Percentiles rank a stretch among this genome's conserved stretches.
Conservation (phyloP, 2,113 vertebrate species). For the Mustela nigripes region DNA sequence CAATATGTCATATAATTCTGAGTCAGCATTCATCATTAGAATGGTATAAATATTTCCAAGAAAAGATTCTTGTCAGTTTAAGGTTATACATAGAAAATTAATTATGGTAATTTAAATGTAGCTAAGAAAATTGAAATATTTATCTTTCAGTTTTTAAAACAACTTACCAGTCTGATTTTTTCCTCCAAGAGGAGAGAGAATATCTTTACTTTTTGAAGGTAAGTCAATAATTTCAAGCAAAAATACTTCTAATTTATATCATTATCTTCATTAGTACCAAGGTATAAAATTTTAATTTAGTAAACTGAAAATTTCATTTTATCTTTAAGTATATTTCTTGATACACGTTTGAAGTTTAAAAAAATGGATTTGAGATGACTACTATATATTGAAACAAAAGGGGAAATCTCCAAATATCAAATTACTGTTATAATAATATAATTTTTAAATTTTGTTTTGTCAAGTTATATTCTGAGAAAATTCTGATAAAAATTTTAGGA, state of each 20-base stretch:
- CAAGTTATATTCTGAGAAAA: neutral
- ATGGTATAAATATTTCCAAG: neutral
- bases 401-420: neutral
- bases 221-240: slow-evolving; percentile 58
- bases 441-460: neutral
- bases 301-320: slow-evolving; percentile 47
- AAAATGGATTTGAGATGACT: neutral
- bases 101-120: neutral
- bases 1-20: neutral
- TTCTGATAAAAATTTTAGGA: neutral
- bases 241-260: slow-evolving; percentile 49
- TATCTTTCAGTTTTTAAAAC: slow-evolving; percentile 13
- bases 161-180: slow-evolving; percentile 10
- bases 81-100: slow-evolving; percentile 14
- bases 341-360: slow-evolving; percentile 41
- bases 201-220: slow-evolving; percentile 38
- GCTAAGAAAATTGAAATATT: slow-evolving; percentile 21
- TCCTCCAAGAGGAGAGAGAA: neutral
- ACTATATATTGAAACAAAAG: neutral
- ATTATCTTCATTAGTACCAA: neutral
- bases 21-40: neutral
- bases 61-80: slow-evolving; percentile 41
- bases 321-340: slow-evolving; percentile 32
- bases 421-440: neutral
- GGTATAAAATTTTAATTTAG: slow-evolving; percentile 19